Evolutionary conservation across 1,140 invertebrate species (phyloP), one percentile per base, ranked within the genome.

Genomic region (Meloidogyne chitwoodi): DNA sequence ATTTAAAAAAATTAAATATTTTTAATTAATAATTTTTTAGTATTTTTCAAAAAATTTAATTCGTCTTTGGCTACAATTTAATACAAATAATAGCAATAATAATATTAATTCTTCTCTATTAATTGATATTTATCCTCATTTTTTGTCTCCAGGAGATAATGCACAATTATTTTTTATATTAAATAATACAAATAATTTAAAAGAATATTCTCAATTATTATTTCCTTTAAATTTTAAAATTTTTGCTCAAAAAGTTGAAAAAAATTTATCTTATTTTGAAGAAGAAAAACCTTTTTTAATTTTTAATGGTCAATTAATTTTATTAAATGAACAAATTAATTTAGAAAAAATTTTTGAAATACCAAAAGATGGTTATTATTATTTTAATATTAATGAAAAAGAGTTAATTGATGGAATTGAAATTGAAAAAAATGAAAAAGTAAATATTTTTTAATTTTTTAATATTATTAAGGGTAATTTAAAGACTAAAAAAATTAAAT

Each of bases 371-470:
- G 44, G 70, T 26, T 72, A 72, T 26, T 72, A 72, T 31, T n/a
- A 72, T 31, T 72, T 72, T 61, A 31, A 24, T 19, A 26, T 72
- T n/a, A 31, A 61, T 29, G 70, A 72, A 61, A 72, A 72, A 19
- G 70, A 56, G 12, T 24, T 63, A 24, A 38, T 8, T 38, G 10
- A 72, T 61, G 70, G 70, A 31, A 26, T 19, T 8, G 70, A 72
- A 61, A 44, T 72, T 44, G 70, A 48, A 19, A 38, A 63, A 19
- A n/a, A n/a, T n/a, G n/a, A n/a, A n/a, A n/a, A n/a, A n/a, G n/a
- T n/a, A n/a, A n/a, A n/a, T n/a, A n/a, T n/a, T n/a, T n/a, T n/a
- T n/a, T n/a, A n/a, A n/a, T n/a, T n/a, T n/a, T n/a, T n/a, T n/a
- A n/a, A n/a, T n/a, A n/a, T n/a, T n/a, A n/a, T n/a, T n/a, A n/a